Base-by-base conservation (phyloP, 2,797 vertebrate genomes). In the Botia kubotai region DNA sequence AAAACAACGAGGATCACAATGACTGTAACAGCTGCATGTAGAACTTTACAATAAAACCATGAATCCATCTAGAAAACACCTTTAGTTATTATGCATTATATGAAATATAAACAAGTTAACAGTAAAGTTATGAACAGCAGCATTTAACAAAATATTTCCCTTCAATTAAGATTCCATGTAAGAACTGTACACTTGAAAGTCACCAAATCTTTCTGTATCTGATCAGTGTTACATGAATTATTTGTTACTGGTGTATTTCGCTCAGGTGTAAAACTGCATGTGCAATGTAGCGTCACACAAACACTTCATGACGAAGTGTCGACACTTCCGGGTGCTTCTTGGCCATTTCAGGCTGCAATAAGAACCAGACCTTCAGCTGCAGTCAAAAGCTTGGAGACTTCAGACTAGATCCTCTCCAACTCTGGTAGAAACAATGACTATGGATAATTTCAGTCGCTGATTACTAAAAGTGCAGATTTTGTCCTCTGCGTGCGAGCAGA, bases 401-500 rank as follows among this genome's bases (percentile, higher is more conserved):
- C 4, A 57, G n/a, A 57, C 53, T 57, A 57, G n/a, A 23, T 58
- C 55, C 10, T 62, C 4, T 14, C 23, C 1, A 62, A 62, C 58
- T 14, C 12, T 62, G 58, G 1, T 62, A 12, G 6, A 62, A 39
- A 62, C 58, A 26, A 2, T 29, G 21, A 62, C 58, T 29, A 29
- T 29, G 6, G 12, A n/a, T 23, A 26, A 26, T 62, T 29, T 62
- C 23, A 62, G 14, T 3, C 1, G 10, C 10, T 23, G 12, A 58
- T 4, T 19, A 58, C 19, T 23, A 58, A 63, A 33, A 16, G 60
- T 33, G 23, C 26, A 33, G 26, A 23, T 36, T 69, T 60, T 6
- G 2, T 63, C 50, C 50, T 66, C 60, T 72, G 36, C 33, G 48
- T 60, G 50, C n/a, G 50, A 73, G 70, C 70, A 19, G 60, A 57